Evolutionary conservation across 2,113 vertebrate species (phyloP).

Genomic region (Leptosomus discolor): DNA sequence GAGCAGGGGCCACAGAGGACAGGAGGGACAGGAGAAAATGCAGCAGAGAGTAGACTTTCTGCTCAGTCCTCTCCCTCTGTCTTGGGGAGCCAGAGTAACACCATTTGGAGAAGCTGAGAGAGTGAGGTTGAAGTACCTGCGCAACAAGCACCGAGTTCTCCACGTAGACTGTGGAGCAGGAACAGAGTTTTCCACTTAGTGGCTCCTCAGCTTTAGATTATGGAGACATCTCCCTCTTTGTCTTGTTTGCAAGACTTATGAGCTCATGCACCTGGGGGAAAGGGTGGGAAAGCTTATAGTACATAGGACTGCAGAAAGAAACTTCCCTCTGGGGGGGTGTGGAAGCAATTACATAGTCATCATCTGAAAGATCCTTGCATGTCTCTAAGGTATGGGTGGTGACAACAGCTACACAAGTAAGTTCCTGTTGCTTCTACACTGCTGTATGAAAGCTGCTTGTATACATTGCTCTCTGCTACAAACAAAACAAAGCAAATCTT

Average conservation of each 20-base stretch:
- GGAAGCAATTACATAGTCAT: slow-evolving; percentile 30
- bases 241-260: neutral
- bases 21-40: neutral
- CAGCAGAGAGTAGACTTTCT: neutral
- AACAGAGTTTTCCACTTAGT: neutral
- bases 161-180: neutral
- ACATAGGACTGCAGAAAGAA: neutral
- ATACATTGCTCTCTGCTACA: neutral
- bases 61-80: neutral
- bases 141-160: neutral
- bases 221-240: neutral
- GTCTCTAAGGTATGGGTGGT: slow-evolving; percentile 26
- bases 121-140: neutral
- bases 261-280: slow-evolving; percentile 34
- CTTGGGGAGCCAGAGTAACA: neutral
- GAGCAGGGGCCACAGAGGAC: neutral
- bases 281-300: slow-evolving; percentile 8
- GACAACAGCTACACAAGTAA: neutral
- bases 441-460: neutral
- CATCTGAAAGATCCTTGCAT: slow-evolving; percentile 22
- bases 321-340: neutral
- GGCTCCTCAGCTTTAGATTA: neutral
- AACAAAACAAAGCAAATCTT: neutral
- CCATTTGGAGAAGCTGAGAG: neutral
- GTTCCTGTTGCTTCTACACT: neutral